These are phyloP conservation scores for Sylvia atricapilla DNA, from an alignment of 2,113 vertebrate species.

Conservation along the genomic window DNA sequence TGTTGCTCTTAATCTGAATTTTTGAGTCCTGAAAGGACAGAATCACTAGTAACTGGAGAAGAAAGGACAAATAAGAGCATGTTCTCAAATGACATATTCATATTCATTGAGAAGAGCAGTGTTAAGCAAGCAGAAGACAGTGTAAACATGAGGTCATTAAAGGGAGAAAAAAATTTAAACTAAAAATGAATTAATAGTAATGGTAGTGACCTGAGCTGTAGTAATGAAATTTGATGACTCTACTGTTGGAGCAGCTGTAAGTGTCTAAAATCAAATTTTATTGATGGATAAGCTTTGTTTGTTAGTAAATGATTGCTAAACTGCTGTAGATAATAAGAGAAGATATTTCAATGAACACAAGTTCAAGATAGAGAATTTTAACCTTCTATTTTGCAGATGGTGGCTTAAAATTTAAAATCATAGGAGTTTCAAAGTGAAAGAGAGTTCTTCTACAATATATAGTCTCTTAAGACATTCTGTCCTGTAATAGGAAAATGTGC, in stretches of 20 bases:
- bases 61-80: neutral
- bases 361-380: neutral
- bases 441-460: neutral
- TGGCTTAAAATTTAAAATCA: neutral
- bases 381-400: neutral
- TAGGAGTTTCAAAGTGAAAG: neutral
- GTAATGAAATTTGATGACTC: neutral
- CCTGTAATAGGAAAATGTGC: neutral
- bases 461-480: neutral
- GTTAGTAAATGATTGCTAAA: neutral
- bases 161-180: neutral
- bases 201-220: neutral
- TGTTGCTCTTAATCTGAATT: neutral
- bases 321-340: neutral
- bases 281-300: neutral
- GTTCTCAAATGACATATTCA: neutral
- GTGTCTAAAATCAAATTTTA: neutral
- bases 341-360: neutral
- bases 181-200: neutral
- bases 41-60: neutral
- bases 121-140: neutral
- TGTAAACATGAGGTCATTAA: neutral
- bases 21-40: neutral
- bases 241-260: neutral
- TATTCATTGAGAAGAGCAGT: neutral